Percentiles rank a stretch among this genome's conserved stretches.
These are phyloP conservation scores for Agonopterix arenella DNA, from an alignment of 2,888 invertebrate genomes.

Conservation along the genomic window DNA sequence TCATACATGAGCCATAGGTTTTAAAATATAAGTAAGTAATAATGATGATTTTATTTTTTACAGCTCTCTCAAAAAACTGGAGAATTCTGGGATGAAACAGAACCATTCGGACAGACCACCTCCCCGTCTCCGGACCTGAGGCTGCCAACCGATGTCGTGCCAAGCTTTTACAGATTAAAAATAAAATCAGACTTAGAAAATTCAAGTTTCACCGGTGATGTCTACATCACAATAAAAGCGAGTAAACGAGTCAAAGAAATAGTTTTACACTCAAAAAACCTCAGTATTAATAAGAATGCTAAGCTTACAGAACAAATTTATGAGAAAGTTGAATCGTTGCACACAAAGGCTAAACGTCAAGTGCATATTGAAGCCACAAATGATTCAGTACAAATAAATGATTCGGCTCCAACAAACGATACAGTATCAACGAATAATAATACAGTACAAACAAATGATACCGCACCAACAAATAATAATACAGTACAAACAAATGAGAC, in stretches of 20 bases:
- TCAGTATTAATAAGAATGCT: conserved; percentile 47
- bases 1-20: too few relatives aligned
- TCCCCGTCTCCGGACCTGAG: conserved; percentile 46
- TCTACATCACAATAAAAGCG: conserved; percentile 65
- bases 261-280: conserved; percentile 70
- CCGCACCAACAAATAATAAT: conserved; percentile 1
- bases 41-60: conserved; percentile 10
- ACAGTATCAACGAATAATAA: neutral
- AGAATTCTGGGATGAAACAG: conserved; percentile 61
- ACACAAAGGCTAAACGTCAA: conserved; percentile 36
- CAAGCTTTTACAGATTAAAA: conserved; percentile 75
- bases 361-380: conserved; percentile 6
- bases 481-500: conserved; percentile 9
- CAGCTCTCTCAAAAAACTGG: conserved; percentile 39
- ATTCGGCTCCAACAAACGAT: neutral
- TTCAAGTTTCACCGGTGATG: conserved; percentile 56
- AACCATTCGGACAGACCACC: conserved; percentile 46
- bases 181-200: conserved; percentile 70
- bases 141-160: conserved; percentile 67
- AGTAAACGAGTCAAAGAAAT: conserved; percentile 52
- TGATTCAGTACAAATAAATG: neutral
- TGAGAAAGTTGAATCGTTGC: conserved; percentile 47
- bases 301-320: conserved; percentile 65
- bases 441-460: neutral
- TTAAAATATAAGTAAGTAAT: neutral